Percentiles rank a stretch among this genome's conserved stretches.
Evolutionary conservation across 1,140 invertebrate species (phyloP).

Genomic region (Philopotamus ludificatus): DNA sequence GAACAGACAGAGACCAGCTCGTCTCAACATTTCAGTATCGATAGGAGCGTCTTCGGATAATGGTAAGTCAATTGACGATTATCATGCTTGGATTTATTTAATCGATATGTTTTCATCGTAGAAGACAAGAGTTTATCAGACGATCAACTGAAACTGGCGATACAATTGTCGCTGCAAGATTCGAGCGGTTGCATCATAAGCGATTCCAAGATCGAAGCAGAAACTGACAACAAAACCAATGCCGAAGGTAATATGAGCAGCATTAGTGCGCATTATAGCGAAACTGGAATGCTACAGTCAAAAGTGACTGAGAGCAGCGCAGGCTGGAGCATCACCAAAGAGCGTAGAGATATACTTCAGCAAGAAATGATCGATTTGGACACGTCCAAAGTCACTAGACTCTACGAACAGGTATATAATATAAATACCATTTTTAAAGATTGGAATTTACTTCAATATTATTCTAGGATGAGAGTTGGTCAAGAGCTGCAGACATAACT

Average conservation of each 20-base stretch:
- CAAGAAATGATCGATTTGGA: conserved; percentile 6
- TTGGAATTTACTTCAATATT: not conserved
- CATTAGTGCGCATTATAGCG: not conserved
- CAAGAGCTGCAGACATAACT: conserved; percentile 51
- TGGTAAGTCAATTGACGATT: conserved; percentile 18
- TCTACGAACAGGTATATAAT: not conserved
- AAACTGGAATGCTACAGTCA: not conserved
- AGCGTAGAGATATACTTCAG: not conserved
- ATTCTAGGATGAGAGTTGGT: conserved; percentile 37
- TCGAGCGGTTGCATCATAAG: conserved; percentile 20
- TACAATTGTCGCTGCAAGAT: conserved; percentile 55
- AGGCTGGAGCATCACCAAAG: conserved; percentile 12
- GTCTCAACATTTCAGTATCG: conserved; percentile 38
- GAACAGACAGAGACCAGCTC: conserved; percentile 32
- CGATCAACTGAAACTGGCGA: conserved; percentile 54
- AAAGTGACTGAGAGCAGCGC: not conserved
- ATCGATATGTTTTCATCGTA: no score
- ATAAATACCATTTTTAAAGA: not conserved
- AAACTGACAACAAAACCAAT: not conserved
- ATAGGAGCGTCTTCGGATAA: conserved; percentile 35
- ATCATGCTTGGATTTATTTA: no score
- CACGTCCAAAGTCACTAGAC: not conserved
- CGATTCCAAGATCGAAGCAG: conserved; percentile 2
- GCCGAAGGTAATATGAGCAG: conserved; percentile 7
- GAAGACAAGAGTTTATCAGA: conserved; percentile 50